phyloP scores from a whole-genome alignment of 2,888 invertebrate species.

The Drosophila histrio region DNA sequence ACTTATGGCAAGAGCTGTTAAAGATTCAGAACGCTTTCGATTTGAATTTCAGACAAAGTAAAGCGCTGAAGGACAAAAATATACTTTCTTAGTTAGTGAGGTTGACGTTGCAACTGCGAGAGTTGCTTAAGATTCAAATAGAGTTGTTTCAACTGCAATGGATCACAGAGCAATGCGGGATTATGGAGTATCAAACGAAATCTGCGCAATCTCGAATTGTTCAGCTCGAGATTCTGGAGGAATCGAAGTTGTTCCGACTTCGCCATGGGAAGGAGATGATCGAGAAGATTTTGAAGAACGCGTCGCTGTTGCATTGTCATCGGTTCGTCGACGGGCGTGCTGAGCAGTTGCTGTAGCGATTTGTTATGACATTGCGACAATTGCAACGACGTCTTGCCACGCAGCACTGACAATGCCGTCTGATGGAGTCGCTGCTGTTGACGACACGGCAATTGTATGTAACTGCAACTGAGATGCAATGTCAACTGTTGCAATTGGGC shows the following conservation, averaged over 20 bases:
- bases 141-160: slow-evolving; percentile 4
- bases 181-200: slow-evolving; percentile 9
- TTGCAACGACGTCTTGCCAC: neutral
- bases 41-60: neutral
- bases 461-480: slow-evolving; percentile 1
- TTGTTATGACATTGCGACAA: neutral
- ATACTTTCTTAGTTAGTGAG: neutral
- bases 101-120: neutral
- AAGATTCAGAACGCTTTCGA: neutral
- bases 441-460: neutral
- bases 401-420: neutral
- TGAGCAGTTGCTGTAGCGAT: neutral
- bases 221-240: neutral
- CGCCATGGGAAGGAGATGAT: slow-evolving; percentile 11
- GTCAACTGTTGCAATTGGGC: slow-evolving; percentile 8
- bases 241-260: neutral
- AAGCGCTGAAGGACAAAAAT: neutral
- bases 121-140: neutral
- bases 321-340: slow-evolving; percentile 6
- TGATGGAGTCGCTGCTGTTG: slow-evolving; percentile 8
- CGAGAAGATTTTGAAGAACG: slow-evolving; percentile 11
- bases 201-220: neutral
- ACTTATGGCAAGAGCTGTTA: neutral
- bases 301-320: neutral
- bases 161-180: slow-evolving; percentile 7